Conservation (phyloP, 1,140 invertebrate species). For the Melipona quadrifasciata region DNA sequence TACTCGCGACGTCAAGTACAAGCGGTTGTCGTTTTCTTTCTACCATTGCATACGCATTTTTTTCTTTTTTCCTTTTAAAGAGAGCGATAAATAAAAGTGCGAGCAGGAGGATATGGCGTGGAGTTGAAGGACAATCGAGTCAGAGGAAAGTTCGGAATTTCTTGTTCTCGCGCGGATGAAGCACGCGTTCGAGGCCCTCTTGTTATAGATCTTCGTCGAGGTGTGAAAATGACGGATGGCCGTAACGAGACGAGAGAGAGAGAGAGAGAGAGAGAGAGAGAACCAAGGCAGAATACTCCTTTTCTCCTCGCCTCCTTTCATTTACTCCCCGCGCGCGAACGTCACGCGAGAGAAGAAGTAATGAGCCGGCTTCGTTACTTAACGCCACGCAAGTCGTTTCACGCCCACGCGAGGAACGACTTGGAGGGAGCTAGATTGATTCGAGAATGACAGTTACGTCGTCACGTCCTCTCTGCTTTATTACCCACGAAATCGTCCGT, state of each 20-base stretch:
- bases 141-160: background rate
- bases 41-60: background rate
- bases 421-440: constrained; percentile 54
- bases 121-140: background rate
- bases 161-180: background rate
- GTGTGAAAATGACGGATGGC: constrained; percentile 69
- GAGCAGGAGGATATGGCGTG: background rate
- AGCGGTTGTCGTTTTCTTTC: background rate
- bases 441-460: constrained; percentile 56
- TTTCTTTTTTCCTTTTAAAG: background rate
- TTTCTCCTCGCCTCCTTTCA: constrained; percentile 57
- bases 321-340: constrained; percentile 58
- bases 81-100: background rate
- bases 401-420: constrained; percentile 59
- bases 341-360: constrained; percentile 66
- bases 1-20: no score
- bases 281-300: constrained; percentile 47
- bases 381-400: constrained; percentile 58
- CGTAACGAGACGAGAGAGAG: constrained; percentile 63
- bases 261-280: constrained; percentile 56
- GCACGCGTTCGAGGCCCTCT: constrained; percentile 33
- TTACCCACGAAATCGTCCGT: background rate
- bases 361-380: constrained; percentile 67
- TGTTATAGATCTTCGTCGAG: constrained; percentile 58
- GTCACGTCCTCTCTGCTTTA: constrained; percentile 22